Evolutionary conservation across 1,140 invertebrate species (phyloP), one percentile per base, ranked within the genome.

Genomic region (Heliconius melpomene): DNA sequence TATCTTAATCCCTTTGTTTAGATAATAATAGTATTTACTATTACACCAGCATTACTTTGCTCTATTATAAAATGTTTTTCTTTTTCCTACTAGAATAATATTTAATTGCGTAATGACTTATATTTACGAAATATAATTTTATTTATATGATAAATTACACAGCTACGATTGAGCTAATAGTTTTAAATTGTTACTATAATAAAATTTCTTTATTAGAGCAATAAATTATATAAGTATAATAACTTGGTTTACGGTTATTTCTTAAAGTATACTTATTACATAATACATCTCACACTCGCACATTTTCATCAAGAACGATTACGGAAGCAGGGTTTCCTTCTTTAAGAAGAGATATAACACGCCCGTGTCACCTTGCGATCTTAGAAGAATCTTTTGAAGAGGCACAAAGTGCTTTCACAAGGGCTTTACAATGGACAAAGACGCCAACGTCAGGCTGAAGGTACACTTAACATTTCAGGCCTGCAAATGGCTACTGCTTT

Each of bases 361-460:
- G 73, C 72, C 54, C 74, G 46, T 80, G 79, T 82, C 79, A 81
- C 82, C 76, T 81, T 77, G 82, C 84, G 78, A 85, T 83, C 78
- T 79, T 77, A 75, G 79, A 80, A 83, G 79, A 83, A 83, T 79
- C 79, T 83, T 83, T 85, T 84, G 81, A 82, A 75, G 84, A 79
- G 79, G 73, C 82, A 78, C 82, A 78, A 83, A 85, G 83, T 84
- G 79, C 82, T 85, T 83, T 84, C 46, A 81, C 72, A 81, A 83
- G 82, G 40, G 72, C 78, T 76, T 80, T 73, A 83, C 83, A 83
- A 81, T 82, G 83, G 79, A 85, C 83, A 85, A 85, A 85, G 83
- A 81, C 78, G 82, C 78, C 82, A 79, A 82, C 79, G 78, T 81
- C 82, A 78, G 79, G 79, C 81, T 54, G 72, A 26, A 79, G 80